These are phyloP conservation scores for Pyrrhosoma nymphula DNA, from an alignment of 2,888 invertebrate genomes.

Conservation along the genomic window DNA sequence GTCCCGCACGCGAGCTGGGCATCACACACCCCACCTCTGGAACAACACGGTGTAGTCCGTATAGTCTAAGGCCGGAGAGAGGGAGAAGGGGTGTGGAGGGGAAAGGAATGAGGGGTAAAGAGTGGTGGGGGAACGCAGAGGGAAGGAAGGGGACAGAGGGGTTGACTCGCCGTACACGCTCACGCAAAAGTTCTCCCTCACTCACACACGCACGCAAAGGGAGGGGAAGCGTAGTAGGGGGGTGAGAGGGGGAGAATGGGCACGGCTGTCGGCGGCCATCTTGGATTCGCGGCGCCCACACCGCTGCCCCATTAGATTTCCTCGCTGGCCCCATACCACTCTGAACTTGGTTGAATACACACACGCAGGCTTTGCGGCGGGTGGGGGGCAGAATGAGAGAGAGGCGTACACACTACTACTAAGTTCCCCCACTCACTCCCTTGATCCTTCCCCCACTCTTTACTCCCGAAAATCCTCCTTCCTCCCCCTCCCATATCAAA, in stretches of 20 bases:
- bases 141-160: background rate
- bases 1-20: background rate
- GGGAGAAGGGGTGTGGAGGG: background rate
- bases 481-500: no score
- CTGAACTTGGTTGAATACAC: background rate
- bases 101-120: background rate
- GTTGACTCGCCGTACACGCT: background rate
- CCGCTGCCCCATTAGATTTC: background rate
- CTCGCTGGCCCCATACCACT: background rate
- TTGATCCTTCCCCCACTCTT: slow-evolving; percentile 1
- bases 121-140: background rate
- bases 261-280: slow-evolving; percentile 45
- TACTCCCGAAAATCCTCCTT: background rate
- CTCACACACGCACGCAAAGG: slow-evolving; percentile 29
- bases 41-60: background rate
- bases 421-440: background rate
- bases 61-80: background rate
- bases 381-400: background rate
- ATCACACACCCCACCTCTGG: background rate
- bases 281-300: slow-evolving; percentile 40
- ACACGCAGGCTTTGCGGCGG: background rate
- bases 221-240: background rate
- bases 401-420: slow-evolving; percentile 1
- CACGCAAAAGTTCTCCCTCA: slow-evolving; percentile 39
- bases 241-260: background rate